phyloP scores from a whole-genome alignment of 2,113 vertebrate genomes.

The Collichthys lucidus region DNA sequence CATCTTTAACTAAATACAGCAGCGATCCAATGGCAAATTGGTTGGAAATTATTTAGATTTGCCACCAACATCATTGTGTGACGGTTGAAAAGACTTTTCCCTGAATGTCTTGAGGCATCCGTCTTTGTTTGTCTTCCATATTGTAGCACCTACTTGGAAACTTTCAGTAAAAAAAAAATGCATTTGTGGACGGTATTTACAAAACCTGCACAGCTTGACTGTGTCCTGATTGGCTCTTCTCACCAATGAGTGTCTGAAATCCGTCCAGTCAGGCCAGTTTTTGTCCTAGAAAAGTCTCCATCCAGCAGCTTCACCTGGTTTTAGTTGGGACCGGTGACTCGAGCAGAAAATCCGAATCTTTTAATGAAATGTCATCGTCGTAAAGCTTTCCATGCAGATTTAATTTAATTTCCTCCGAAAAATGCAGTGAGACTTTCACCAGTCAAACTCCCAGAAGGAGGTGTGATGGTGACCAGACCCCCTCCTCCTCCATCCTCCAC shows the following conservation, averaged over 20 bases:
- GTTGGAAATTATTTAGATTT: background rate
- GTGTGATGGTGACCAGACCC: conserved; percentile 67
- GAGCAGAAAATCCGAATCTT: background rate
- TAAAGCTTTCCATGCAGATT: conserved; percentile 37
- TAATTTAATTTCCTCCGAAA: conserved; percentile 44
- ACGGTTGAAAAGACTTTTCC: background rate
- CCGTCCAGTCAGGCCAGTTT: conserved; percentile 40
- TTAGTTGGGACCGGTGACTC: background rate
- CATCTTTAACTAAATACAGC: background rate
- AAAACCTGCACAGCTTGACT: background rate
- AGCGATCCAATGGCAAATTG: background rate
- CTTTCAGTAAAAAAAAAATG: background rate
- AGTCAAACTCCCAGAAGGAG: conserved; percentile 63
- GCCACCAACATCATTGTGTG: no score
- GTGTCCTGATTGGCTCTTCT: conserved; percentile 36
- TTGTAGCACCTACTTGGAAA: background rate
- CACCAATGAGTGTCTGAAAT: conserved; percentile 8
- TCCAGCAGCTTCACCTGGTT: conserved; percentile 24
- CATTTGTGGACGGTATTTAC: background rate
- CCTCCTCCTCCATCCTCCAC: conserved; percentile 32
- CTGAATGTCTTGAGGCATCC: background rate
- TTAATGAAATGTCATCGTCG: background rate
- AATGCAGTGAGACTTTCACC: conserved; percentile 67
- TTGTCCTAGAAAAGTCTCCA: background rate
- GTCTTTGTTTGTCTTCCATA: background rate